phyloP scores from a whole-genome alignment of 1,140 invertebrate genomes.

The Condylostylus longicornis region DNA sequence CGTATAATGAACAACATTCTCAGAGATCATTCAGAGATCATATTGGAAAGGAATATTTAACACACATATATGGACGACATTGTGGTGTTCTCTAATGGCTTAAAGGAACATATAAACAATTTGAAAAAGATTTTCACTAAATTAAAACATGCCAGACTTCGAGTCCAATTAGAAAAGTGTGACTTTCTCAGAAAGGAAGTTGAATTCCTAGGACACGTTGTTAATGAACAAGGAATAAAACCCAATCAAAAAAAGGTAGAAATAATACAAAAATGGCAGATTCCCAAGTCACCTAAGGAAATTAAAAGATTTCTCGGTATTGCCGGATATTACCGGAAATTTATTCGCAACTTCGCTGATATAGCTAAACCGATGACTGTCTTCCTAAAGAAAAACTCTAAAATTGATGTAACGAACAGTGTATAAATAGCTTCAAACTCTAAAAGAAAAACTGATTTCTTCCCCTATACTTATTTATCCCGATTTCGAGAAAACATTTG shows the following conservation, averaged over 20 bases:
- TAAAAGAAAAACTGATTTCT: conserved; percentile 25
- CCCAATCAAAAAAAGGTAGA: conserved; percentile 11
- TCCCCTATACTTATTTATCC: conserved; percentile 24
- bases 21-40: conserved; percentile 4
- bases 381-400: conserved; percentile 3
- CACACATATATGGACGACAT: background rate
- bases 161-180: conserved; percentile 8
- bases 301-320: conserved; percentile 8
- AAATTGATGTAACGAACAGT: conserved; percentile 1
- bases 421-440: conserved; percentile 23
- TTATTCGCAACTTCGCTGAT: conserved; percentile 18
- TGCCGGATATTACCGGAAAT: conserved; percentile 6
- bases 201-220: conserved; percentile 10
- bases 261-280: conserved; percentile 11
- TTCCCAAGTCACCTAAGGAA: conserved; percentile 9
- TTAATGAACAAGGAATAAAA: conserved; percentile 9
- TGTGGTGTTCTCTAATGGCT: background rate
- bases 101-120: conserved; percentile 18
- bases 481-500: conserved; percentile 19
- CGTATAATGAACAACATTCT: conserved; percentile 28
- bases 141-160: conserved; percentile 6
- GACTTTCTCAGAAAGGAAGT: conserved; percentile 10
- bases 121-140: conserved; percentile 8
- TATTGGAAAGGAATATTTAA: conserved; percentile 3
- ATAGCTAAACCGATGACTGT: conserved; percentile 7